phyloP scores from a whole-genome alignment of 2,888 invertebrate genomes.

The Petrophora chlorosata region DNA sequence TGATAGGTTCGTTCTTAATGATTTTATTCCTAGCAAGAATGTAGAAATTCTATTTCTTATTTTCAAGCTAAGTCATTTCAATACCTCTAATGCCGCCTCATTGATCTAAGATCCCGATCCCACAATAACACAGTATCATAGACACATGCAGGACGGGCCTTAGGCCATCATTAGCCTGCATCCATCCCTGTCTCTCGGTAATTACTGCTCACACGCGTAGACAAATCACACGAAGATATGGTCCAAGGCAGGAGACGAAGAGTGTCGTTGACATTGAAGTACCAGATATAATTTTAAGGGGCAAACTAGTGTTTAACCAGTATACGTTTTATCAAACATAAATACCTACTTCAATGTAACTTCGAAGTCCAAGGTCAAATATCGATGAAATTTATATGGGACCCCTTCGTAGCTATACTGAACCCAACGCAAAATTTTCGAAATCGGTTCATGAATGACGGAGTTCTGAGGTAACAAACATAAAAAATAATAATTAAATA shows the following conservation, averaged over 20 bases:
- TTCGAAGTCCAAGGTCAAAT: too few relatives aligned
- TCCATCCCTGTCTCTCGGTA: conserved; percentile 67
- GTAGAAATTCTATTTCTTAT: neutral
- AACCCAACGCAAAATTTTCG: too few relatives aligned
- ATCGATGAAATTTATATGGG: too few relatives aligned
- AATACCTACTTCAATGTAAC: too few relatives aligned
- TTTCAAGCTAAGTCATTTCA: neutral
- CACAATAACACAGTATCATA: conserved; percentile 14
- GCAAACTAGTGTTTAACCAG: neutral
- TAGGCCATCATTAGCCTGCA: conserved; percentile 54
- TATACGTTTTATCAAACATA: too few relatives aligned
- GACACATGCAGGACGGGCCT: conserved; percentile 22
- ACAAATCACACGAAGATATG: conserved; percentile 52
- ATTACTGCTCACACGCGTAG: conserved; percentile 62
- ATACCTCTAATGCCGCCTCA: conserved; percentile 2
- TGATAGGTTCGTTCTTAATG: too few relatives aligned
- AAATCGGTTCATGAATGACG: too few relatives aligned
- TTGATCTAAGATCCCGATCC: conserved; percentile 5
- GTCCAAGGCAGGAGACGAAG: conserved; percentile 34
- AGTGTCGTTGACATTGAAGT: too few relatives aligned
- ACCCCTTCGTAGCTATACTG: too few relatives aligned
- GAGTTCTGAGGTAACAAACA: too few relatives aligned
- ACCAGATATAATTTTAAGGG: neutral
- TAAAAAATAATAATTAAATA: too few relatives aligned
- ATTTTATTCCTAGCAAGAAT: too few relatives aligned